Percentiles rank a stretch among this genome's conserved stretches.
Conservation (phyloP, 2,113 vertebrate genomes). For the Platichthys flesus region DNA sequence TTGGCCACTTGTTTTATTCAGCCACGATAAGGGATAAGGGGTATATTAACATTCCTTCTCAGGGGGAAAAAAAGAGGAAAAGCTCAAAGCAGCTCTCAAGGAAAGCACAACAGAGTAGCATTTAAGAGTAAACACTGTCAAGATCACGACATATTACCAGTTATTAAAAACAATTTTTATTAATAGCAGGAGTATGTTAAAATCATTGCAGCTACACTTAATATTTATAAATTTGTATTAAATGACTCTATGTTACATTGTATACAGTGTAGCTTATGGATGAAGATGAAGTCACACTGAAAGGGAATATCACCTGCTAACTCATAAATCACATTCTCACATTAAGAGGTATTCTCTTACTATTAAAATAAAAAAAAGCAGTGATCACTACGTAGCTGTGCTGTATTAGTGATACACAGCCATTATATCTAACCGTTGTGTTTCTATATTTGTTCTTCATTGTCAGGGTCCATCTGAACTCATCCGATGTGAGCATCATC, state of each 20-base stretch:
- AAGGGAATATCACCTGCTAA: no score
- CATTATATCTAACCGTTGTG: background rate
- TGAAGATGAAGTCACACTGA: no score
- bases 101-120: background rate
- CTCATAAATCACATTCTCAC: no score
- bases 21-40: slow-evolving; percentile 65
- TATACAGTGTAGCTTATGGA: no score
- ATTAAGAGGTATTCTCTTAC: no score
- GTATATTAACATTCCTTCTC: slow-evolving; percentile 66
- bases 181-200: no score
- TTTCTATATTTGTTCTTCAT: slow-evolving; percentile 31
- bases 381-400: background rate
- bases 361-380: no score
- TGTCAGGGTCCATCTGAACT: slow-evolving; percentile 54
- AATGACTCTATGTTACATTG: no score
- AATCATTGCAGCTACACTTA: no score
- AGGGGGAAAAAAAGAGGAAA: background rate
- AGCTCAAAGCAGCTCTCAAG: background rate
- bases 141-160: slow-evolving; percentile 11
- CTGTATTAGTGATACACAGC: background rate
- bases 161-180: background rate
- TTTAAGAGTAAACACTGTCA: slow-evolving; percentile 10
- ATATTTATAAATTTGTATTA: no score
- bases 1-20: slow-evolving; percentile 51
- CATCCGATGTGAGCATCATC: slow-evolving; percentile 64